phyloP scores from a whole-genome alignment of 2,888 invertebrate genomes.

The Thera britannica region DNA sequence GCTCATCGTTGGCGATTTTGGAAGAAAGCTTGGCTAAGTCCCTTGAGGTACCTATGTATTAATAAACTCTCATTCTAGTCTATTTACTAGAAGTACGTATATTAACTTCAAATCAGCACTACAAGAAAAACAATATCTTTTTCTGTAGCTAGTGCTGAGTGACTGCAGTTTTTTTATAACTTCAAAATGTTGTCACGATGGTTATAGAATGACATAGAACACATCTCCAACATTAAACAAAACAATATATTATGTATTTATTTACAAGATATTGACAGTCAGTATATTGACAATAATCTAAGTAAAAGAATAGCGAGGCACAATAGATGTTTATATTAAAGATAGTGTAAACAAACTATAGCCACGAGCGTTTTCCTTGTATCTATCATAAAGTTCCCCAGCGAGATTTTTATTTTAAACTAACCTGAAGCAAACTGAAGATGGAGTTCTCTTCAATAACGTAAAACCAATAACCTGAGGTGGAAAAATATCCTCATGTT shows the following conservation, averaged over 20 bases:
- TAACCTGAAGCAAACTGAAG: constrained; percentile 17
- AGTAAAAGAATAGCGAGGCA: constrained; percentile 25
- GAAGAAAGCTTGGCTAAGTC: no score
- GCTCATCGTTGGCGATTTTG: no score
- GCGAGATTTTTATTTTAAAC: constrained; percentile 21
- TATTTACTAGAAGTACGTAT: no score
- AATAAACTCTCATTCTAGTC: no score
- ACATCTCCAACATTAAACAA: background rate
- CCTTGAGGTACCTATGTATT: no score
- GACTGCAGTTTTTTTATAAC: no score
- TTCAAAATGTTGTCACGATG: no score
- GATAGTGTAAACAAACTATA: constrained; percentile 36
- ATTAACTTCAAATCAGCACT: no score
- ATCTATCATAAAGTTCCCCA: constrained; percentile 17
- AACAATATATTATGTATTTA: no score
- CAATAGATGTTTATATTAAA: constrained; percentile 38
- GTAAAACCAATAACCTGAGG: constrained; percentile 20
- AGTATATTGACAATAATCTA: constrained; percentile 16
- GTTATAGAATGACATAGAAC: background rate
- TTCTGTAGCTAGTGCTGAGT: no score
- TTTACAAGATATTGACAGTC: background rate
- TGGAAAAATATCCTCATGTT: constrained; percentile 2
- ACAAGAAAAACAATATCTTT: no score
- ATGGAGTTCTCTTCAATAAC: constrained; percentile 22
- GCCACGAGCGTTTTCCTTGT: constrained; percentile 29